A percentile compares a stretch with the other conserved stretches of the same genome.
phyloP scores from a whole-genome alignment of 2,113 vertebrate species.

The Hemiprocne comata region DNA sequence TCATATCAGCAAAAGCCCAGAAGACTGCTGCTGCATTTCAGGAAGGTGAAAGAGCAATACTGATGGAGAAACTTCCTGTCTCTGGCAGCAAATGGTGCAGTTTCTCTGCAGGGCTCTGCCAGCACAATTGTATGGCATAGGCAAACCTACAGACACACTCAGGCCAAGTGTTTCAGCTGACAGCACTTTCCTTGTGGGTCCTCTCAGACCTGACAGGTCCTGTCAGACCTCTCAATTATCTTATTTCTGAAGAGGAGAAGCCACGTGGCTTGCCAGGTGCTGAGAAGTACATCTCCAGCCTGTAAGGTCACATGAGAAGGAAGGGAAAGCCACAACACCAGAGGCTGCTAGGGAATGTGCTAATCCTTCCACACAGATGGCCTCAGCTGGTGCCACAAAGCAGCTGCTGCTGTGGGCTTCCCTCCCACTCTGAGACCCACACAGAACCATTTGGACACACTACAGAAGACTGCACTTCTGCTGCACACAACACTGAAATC shows the following conservation, averaged over 20 bases:
- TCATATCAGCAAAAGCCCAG: background rate
- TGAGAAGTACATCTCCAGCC: background rate
- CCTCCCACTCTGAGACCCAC: background rate
- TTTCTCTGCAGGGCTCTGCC: background rate
- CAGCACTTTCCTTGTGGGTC: background rate
- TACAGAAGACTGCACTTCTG: background rate
- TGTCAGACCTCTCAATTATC: background rate
- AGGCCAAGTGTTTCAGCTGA: background rate
- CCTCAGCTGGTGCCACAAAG: background rate
- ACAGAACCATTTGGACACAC: background rate
- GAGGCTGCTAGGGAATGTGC: background rate
- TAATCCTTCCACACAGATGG: fast-evolving
- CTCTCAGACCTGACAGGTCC: too few relatives aligned
- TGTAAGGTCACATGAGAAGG: background rate
- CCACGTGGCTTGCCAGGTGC: background rate
- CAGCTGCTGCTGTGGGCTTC: background rate
- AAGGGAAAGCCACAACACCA: background rate
- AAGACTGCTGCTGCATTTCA: background rate
- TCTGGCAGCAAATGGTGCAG: background rate
- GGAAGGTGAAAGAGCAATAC: background rate
- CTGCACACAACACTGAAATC: background rate
- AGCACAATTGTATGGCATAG: fast-evolving
- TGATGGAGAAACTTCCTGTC: background rate
- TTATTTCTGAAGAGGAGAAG: background rate
- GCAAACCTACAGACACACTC: background rate